These are phyloP conservation scores for Parauchenoglanis ngamensis DNA, from an alignment of 2,797 vertebrate species.

Conservation along the genomic window DNA sequence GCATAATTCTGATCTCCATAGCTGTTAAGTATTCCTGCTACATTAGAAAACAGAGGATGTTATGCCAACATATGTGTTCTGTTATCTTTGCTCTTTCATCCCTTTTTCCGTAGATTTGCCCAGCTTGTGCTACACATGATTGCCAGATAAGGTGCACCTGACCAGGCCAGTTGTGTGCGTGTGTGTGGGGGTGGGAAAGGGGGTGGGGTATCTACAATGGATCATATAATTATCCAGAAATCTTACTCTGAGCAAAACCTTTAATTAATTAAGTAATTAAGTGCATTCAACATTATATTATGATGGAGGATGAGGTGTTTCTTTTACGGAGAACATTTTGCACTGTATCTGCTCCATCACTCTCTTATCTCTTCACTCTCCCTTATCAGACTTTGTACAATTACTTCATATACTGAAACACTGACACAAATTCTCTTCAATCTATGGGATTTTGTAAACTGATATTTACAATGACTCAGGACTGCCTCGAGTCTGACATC, in stretches of 20 bases:
- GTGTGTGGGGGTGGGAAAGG: neutral
- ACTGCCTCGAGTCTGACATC: slow-evolving; percentile 31
- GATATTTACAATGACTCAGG: slow-evolving; percentile 35
- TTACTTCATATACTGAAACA: slow-evolving; percentile 43
- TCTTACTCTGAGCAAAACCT: neutral
- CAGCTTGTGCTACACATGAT: too few relatives aligned
- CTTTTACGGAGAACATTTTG: neutral
- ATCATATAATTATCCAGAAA: neutral
- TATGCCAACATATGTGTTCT: too few relatives aligned
- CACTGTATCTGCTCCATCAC: neutral
- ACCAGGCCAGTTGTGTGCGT: too few relatives aligned
- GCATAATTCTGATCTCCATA: neutral
- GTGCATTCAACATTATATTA: neutral
- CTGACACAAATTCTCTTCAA: slow-evolving; percentile 35
- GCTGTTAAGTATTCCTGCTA: neutral
- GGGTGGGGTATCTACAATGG: neutral
- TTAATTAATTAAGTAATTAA: neutral
- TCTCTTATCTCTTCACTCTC: neutral
- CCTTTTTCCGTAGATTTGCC: too few relatives aligned
- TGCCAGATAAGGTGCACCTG: too few relatives aligned
- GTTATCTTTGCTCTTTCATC: too few relatives aligned
- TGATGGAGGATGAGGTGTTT: neutral
- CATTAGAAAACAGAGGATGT: neutral
- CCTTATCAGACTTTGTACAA: neutral
- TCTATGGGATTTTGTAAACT: slow-evolving; percentile 21